Evolutionary conservation across 1,140 invertebrate species (phyloP), one percentile per base, ranked within the genome.

Genomic region (Neotoxoptera formosana): DNA sequence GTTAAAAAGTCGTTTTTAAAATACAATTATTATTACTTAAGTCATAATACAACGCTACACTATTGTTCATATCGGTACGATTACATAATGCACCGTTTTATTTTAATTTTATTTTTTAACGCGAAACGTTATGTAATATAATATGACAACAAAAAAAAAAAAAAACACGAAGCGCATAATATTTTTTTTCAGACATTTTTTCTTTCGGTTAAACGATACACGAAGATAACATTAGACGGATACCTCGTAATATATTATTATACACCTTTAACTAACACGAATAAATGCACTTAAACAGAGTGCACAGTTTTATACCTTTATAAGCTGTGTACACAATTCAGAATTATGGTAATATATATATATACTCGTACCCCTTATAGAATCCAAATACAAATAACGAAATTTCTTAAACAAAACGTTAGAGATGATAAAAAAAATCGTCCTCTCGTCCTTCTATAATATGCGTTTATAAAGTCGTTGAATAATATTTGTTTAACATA

Each of bases 401-500:
- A 48, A 51, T 88, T 88, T 51, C 17, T 88, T n/a, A 48, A 48
- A 48, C 45, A 30, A 88, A 88, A 88, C 17, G 45, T 34, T n/a
- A 34, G 6, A 88, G 47, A 45, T 41, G 9, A 84, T n/a, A 25
- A 84, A 84, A 84, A 87, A 48, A 47, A 51, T 48, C n/a, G n/a
- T 48, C 20, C 20, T 25, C 3, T 7, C 6, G 7, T 53, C 21
- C 0, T 53, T 53, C 4, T 53, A 53, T 36, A 3, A 7, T 36
- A 23, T 36, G 47, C 60, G 60, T 76, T n/a, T 76, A 17, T 34
- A 41, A 34, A 14, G 34, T 34, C n/a, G 6, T 89, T 89, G 30
- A 56, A 89, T 25, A 89, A 53, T 89, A 36, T 89, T 89, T 89
- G 51, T 25, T 53, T 34, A 89, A 56, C 48, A 56, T 89, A 56